Conservation (phyloP, 2,888 invertebrate genomes). For the Gastracanthus pulcherrimus region DNA sequence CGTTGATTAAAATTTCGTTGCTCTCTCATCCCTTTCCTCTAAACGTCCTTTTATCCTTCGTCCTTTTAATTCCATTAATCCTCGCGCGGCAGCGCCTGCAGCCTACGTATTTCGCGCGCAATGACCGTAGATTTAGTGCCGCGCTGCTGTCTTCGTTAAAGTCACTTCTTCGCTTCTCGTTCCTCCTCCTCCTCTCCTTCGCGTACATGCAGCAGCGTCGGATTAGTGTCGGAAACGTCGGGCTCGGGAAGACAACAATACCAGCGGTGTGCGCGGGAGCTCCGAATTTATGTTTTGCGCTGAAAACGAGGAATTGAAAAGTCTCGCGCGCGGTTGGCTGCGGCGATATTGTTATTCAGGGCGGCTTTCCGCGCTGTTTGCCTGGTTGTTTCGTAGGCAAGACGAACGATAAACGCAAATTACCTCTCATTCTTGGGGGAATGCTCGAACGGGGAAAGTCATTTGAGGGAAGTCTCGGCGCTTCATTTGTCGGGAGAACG, state of each 20-base stretch:
- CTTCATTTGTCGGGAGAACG: too few relatives aligned
- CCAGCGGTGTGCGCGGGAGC: too few relatives aligned
- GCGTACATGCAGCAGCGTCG: too few relatives aligned
- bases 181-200: neutral
- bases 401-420: neutral
- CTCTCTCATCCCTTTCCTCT: neutral
- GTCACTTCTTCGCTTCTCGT: neutral
- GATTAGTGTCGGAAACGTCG: neutral
- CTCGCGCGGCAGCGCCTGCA: neutral
- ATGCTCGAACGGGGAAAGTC: too few relatives aligned
- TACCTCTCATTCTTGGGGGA: neutral
- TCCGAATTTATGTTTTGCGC: neutral
- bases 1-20: too few relatives aligned
- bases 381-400: neutral
- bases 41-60: neutral
- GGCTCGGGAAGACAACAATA: too few relatives aligned
- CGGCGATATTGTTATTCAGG: constrained; percentile 1
- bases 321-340: neutral
- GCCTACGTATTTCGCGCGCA: too few relatives aligned
- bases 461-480: too few relatives aligned
- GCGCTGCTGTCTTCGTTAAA: neutral
- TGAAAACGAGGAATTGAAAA: neutral
- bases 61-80: neutral
- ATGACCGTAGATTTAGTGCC: too few relatives aligned
- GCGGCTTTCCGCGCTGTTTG: neutral